phyloP scores from a whole-genome alignment of 2,797 vertebrate species.

The Alcedo atthis region DNA sequence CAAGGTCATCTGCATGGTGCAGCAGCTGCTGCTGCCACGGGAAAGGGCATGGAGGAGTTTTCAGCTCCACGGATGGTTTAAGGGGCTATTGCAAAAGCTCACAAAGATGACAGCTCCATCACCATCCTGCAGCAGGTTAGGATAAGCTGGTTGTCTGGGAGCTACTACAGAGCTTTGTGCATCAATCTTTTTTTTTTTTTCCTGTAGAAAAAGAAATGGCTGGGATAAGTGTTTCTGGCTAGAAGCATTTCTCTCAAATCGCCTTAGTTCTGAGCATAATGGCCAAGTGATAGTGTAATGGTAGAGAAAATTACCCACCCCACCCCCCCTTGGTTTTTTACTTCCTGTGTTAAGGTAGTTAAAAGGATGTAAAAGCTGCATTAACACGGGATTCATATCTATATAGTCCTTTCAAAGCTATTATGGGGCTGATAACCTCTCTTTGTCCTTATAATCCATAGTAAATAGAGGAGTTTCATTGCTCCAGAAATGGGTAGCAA shows the following conservation, averaged over 20 bases:
- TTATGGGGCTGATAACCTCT: slow-evolving; percentile 25
- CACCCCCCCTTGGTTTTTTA: not conserved
- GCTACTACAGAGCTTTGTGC: not conserved
- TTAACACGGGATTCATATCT: not conserved
- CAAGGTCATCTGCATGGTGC: slow-evolving; percentile 2
- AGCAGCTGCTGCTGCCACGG: slow-evolving; percentile 1
- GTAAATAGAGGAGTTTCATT: slow-evolving; percentile 12
- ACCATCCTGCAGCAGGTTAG: not conserved
- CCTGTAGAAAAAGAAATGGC: not conserved
- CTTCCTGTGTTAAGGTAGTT: not conserved
- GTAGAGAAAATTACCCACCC: not conserved
- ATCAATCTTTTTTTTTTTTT: not conserved
- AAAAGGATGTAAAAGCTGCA: not conserved
- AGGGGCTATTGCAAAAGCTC: not conserved
- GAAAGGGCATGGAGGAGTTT: not conserved
- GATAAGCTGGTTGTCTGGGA: not conserved
- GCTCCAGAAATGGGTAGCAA: not conserved
- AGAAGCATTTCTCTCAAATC: not conserved
- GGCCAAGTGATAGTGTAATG: not conserved
- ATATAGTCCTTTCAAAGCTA: not conserved
- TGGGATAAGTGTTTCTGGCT: not conserved
- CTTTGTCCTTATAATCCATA: slow-evolving; percentile 18
- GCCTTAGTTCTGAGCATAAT: not conserved
- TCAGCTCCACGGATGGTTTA: not conserved
- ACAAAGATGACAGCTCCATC: not conserved